Conservation (phyloP, 2,888 invertebrate species). For the Diloba caeruleocephala region DNA sequence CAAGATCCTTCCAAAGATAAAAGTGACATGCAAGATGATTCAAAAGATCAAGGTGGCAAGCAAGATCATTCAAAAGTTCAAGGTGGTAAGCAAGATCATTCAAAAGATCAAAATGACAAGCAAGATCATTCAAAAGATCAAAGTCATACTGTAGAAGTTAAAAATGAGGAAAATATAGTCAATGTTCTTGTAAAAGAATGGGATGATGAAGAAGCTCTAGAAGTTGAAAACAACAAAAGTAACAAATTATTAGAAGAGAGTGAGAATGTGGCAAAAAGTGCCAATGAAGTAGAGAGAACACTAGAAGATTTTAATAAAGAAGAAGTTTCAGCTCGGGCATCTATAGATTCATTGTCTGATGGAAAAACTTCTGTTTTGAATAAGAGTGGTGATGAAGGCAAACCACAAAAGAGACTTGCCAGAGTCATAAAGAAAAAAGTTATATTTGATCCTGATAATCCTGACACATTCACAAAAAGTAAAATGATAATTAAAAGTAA, state of each 20-base stretch:
- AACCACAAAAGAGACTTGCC: slow-evolving; percentile 77
- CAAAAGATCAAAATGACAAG: slow-evolving; percentile 11
- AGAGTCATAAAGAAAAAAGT: slow-evolving; percentile 92
- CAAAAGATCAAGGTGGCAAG: slow-evolving; percentile 9
- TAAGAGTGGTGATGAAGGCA: slow-evolving; percentile 72
- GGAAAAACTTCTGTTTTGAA: slow-evolving; percentile 57
- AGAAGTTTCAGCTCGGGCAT: slow-evolving; percentile 52
- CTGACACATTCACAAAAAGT: slow-evolving; percentile 84
- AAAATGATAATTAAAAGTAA: slow-evolving; percentile 70
- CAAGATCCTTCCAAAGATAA: not conserved
- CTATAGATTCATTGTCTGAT: slow-evolving; percentile 67
- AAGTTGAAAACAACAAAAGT: slow-evolving; percentile 62
- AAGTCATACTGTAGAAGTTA: slow-evolving; percentile 37
- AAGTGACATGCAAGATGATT: slow-evolving; percentile 20
- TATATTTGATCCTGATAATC: slow-evolving; percentile 92
- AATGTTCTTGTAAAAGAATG: slow-evolving; percentile 88
- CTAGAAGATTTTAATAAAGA: slow-evolving; percentile 59
- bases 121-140: not conserved
- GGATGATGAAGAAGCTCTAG: slow-evolving; percentile 79
- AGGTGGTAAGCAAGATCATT: slow-evolving; percentile 29
- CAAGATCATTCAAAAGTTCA: not conserved
- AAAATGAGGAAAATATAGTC: slow-evolving; percentile 75
- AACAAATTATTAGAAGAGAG: slow-evolving; percentile 54
- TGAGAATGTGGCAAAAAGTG: slow-evolving; percentile 50
- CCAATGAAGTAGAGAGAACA: slow-evolving; percentile 51